phyloP scores from a whole-genome alignment of 2,797 vertebrate species.

The Harpagifer antarcticus region DNA sequence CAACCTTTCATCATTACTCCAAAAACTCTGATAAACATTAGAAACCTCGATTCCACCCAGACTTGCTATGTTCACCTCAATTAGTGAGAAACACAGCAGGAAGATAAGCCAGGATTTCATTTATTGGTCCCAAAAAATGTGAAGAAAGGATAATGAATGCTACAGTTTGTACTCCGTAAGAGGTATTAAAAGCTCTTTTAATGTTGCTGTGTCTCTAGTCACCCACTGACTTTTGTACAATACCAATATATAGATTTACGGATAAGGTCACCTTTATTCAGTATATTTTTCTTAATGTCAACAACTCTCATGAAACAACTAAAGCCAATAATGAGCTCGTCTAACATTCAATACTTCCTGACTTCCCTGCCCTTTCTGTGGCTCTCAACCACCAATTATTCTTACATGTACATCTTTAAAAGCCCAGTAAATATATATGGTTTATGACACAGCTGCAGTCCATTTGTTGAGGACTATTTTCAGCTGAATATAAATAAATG shows the following conservation, averaged over 20 bases:
- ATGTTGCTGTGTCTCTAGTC: constrained; percentile 2
- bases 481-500: neutral
- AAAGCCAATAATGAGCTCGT: neutral
- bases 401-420: neutral
- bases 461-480: constrained; percentile 13
- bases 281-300: neutral
- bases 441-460: neutral
- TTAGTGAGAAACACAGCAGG: constrained; percentile 39
- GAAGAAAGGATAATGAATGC: constrained; percentile 19
- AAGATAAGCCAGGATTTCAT: constrained; percentile 37
- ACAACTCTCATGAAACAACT: neutral
- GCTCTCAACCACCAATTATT: neutral
- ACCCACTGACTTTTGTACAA: constrained; percentile 19
- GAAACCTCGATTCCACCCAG: constrained; percentile 26
- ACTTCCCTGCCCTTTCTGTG: neutral
- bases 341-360: neutral
- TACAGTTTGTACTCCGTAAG: constrained; percentile 13
- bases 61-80: constrained; percentile 54
- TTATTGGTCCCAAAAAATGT: constrained; percentile 36
- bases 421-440: neutral
- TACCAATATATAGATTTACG: neutral
- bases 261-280: neutral
- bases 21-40: constrained; percentile 50
- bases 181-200: constrained; percentile 19
- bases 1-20: constrained; percentile 20